Evolutionary conservation across 1,140 invertebrate species (phyloP), one percentile per base, ranked within the genome.

Genomic region (Helicoverpa zea): DNA sequence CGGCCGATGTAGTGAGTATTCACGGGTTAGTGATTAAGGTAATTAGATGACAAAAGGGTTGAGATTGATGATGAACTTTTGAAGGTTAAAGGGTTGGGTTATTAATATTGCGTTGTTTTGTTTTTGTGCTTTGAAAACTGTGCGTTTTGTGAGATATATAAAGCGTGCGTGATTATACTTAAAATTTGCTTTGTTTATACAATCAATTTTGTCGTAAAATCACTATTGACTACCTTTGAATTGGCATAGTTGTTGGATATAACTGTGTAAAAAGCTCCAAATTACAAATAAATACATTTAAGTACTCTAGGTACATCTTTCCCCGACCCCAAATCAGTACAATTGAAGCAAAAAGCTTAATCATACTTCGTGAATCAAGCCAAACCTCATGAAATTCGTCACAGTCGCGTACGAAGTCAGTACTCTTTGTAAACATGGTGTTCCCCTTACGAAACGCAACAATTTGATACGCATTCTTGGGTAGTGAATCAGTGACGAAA

Each of bases 41-140:
- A 72, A 72, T 72, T 72, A 30, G 5, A 72, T 72, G 49, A 54
- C 18, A 14, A 68, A 68, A 72, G 49, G 68, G 49, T 52, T 72
- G 30, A 54, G 68, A 72, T 54, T 72, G 23, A 72, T 72, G 18
- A 3, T 10, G 29, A 2, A 2, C 9, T 14, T 29, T 29, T 61
- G 11, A 61, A 12, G 23, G 23, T 16, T 7, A 61, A 29, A 13
- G 29, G 12, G 64, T 3, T 68, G 11, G 23, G 10, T 51, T 49
- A n/a, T 63, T 63, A 13, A 23, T 18, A 47, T 51, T 49, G 10
- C 2, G 49, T 49, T 18, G 12, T 11, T 47, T 30, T 4, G 12
- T 64, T 64, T 64, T 18, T 58, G 14, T 54, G 52, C 9, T 43
- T 43, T 9, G 35, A 43, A 35, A 43, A 43, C 5, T 43, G 35